Base-by-base conservation (phyloP, 1,140 invertebrate species). In the Scylla paramamosain region DNA sequence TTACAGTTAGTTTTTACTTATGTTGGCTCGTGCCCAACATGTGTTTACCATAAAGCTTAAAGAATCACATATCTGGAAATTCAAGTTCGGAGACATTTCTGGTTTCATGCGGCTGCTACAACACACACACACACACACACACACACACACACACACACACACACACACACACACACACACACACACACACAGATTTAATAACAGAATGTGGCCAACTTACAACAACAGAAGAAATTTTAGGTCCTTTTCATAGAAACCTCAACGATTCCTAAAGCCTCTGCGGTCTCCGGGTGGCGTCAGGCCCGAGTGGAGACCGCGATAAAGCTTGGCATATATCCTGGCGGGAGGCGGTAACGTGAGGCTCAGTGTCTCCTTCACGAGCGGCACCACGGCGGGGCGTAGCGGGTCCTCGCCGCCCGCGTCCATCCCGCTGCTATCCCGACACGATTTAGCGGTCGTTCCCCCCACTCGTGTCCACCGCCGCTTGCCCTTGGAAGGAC, bases 281-380 rank as follows among this genome's bases (percentile, higher is more conserved):
- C 25, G 20, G 67, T 7, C 25, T 2, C 0, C 12, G n/a, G 67
- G 67, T n/a, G 52, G 67, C 67, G 20, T 7, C 67, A n/a, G 67
- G 67, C n/a, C 20, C 20, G 67, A n/a, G 67, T 77, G 67, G 67
- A 25, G 67, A 8, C 25, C 20, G 67, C 20, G 16, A 77, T 77
- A 77, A 77, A 77, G 6, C 25, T 7, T n/a, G 67, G 20, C 67
- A 77, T 77, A 77, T n/a, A 77, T 77, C 52, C 52, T 59, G 6
- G 25, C 20, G 25, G 67, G 8, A 77, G n/a, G 67, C 67, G 25
- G 67, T n/a, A 77, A 77, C 67, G 25, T 1, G 20, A 20, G 4
- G 20, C 67, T 77, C 67, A 77, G n/a, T 77, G 67, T 77, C 67
- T 77, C 67, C n/a, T n/a, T 77, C 67, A 77, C n/a, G n/a, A 77